phyloP scores from a whole-genome alignment of 2,797 vertebrate species.

The Parambassis ranga region DNA sequence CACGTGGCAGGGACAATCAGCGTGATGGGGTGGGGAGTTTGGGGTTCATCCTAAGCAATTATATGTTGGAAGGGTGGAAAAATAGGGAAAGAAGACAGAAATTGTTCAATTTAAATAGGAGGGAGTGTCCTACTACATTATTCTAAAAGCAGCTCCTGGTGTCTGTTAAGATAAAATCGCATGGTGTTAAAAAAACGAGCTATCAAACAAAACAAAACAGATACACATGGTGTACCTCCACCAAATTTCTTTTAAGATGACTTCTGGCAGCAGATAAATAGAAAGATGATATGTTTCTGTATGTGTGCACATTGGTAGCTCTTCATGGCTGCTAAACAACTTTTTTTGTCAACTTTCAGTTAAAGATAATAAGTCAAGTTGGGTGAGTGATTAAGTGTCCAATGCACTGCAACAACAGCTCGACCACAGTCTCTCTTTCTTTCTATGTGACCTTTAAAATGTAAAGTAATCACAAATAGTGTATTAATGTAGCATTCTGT shows the following conservation, averaged over 20 bases:
- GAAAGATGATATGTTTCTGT: slow-evolving; percentile 17
- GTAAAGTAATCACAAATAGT: slow-evolving; percentile 1
- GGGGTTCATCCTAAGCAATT: background rate
- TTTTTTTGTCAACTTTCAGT: slow-evolving; percentile 25
- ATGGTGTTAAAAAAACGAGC: slow-evolving; percentile 48
- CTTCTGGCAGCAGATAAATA: slow-evolving; percentile 54
- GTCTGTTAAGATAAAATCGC: slow-evolving; percentile 16
- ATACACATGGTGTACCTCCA: slow-evolving; percentile 21
- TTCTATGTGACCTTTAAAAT: slow-evolving; percentile 20
- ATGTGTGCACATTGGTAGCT: slow-evolving; percentile 6
- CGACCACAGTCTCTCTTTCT: background rate
- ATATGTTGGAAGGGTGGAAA: background rate
- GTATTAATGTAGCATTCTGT: background rate
- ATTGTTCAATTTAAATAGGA: too few species aligned
- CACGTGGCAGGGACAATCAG: slow-evolving; percentile 49
- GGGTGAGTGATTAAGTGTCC: background rate
- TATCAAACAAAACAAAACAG: slow-evolving; percentile 58
- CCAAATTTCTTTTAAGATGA: slow-evolving; percentile 32
- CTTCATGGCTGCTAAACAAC: slow-evolving; percentile 21
- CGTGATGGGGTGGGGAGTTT: slow-evolving; percentile 19
- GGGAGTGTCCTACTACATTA: background rate
- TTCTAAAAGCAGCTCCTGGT: background rate
- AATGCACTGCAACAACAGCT: background rate
- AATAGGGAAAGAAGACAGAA: background rate
- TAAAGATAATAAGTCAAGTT: slow-evolving; percentile 12